Evolutionary conservation across 2,113 vertebrate genomes (phyloP), one percentile per base, ranked within the genome.

Genomic region (Saccopteryx bilineata): DNA sequence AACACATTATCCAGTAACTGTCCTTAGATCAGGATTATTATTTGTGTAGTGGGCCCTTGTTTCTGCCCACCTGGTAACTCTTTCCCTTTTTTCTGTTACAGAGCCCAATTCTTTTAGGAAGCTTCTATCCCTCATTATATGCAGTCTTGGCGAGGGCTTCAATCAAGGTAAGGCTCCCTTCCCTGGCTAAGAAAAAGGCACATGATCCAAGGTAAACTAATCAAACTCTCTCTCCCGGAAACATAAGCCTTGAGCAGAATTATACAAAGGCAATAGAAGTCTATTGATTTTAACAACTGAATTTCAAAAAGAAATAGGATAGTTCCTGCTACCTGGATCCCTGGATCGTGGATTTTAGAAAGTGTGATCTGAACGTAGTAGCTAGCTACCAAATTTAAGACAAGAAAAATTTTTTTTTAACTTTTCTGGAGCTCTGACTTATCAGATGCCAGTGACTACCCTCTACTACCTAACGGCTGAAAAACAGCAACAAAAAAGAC

Each of bases 51-150:
- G 6, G 46, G 33, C 60, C 15, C 28, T 63, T 75, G 65, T 31
- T 72, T 83, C 75, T 83, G 75, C 12, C 46, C 5, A 71, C 19
- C 24, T 78, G 7, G 31, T 69, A 82, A 66, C 68, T 8, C 13
- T 31, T 90, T 87, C 9, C 11, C 18, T 69, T 46, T 76, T 79
- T 92, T 90, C 39, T 92, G 28, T 68, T 91, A 97, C 14, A 84
- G 65, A 96, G 68, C 7, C 23, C 65, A 88, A 63, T 48, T 80
- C 94, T 87, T 90, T 74, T 39, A 68, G 52, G 63, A 93, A 72
- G 50, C 13, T 5, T 89, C 17, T 82, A 58, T 48, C 21, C 19
- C 19, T 85, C 26, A 17, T 3, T n/a, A 1, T 1, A 52, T 26
- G 26, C 12, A 31, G 6, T 71, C 10, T 15, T 76, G 15, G 46